A percentile compares a stretch with the other conserved stretches of the same genome.
phyloP scores from a whole-genome alignment of 2,888 invertebrate genomes.

The Coenonympha glycerion region DNA sequence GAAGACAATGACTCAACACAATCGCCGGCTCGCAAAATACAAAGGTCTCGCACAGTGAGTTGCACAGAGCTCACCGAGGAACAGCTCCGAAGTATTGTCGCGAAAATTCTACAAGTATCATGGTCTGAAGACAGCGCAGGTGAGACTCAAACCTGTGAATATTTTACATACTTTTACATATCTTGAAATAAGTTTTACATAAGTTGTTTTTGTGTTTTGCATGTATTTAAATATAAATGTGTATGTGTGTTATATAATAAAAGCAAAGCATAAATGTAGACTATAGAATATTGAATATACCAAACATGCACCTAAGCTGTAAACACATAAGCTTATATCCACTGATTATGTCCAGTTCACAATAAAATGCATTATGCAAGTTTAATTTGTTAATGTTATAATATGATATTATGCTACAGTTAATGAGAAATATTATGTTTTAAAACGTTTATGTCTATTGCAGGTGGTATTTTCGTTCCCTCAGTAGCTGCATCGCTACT shows the following conservation, averaged over 20 bases:
- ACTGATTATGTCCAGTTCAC: too few species aligned
- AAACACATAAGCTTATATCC: too few species aligned
- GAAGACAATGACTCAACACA: conserved; percentile 69
- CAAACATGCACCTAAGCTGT: too few species aligned
- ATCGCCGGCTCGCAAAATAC: conserved; percentile 63
- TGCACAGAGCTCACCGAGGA: conserved; percentile 79
- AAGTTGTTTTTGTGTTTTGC: not conserved
- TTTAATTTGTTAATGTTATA: too few species aligned
- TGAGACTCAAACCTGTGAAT: conserved; percentile 25
- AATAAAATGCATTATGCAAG: too few species aligned
- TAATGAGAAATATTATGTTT: not conserved
- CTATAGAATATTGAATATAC: too few species aligned
- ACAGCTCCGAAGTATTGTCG: conserved; percentile 78
- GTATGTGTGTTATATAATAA: not conserved
- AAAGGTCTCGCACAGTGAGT: conserved; percentile 64
- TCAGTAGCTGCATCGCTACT: conserved; percentile 73
- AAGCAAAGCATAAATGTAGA: not conserved
- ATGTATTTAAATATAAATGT: conserved; percentile 1
- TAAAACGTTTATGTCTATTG: conserved; percentile 19
- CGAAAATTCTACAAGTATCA: conserved; percentile 82
- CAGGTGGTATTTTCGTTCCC: conserved; percentile 75
- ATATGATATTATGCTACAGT: too few species aligned
- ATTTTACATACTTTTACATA: not conserved
- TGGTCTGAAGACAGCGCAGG: conserved; percentile 80
- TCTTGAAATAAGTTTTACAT: not conserved